Evolutionary conservation across 2,888 invertebrate species (phyloP).

Genomic region (Cacoxenus indagator): DNA sequence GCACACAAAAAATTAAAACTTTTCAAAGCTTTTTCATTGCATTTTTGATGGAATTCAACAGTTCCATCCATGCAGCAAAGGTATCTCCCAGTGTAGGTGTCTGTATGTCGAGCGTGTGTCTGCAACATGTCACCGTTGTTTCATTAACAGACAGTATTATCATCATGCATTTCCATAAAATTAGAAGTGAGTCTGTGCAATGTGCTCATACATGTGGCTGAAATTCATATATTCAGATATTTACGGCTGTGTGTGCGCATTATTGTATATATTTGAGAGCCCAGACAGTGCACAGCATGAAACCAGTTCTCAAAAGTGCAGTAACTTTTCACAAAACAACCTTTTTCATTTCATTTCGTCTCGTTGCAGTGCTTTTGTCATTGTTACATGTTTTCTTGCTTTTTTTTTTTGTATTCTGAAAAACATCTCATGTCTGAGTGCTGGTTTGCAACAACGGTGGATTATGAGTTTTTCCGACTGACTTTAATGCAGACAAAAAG

Average conservation of each 20-base stretch:
- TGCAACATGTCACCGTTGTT: neutral
- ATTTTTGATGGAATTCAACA: no score
- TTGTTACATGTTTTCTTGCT: neutral
- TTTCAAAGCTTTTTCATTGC: no score
- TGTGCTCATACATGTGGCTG: neutral
- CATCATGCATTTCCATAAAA: constrained; percentile 7
- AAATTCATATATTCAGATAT: neutral
- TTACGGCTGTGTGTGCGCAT: neutral
- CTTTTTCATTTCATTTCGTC: neutral
- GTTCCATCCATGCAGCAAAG: no score
- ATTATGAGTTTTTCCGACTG: neutral
- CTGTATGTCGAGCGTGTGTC: neutral
- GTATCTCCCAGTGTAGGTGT: neutral
- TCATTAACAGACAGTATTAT: constrained; percentile 9
- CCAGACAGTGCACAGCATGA: neutral
- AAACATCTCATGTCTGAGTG: neutral
- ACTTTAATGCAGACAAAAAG: neutral
- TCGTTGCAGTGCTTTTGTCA: no score
- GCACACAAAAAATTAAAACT: no score
- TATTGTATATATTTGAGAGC: neutral
- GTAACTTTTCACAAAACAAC: neutral
- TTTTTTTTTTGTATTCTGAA: neutral
- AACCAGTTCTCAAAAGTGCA: neutral
- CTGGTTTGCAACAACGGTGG: neutral
- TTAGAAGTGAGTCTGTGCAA: neutral